Conservation (phyloP, 2,888 invertebrate genomes). For the Melanotus villosus region DNA sequence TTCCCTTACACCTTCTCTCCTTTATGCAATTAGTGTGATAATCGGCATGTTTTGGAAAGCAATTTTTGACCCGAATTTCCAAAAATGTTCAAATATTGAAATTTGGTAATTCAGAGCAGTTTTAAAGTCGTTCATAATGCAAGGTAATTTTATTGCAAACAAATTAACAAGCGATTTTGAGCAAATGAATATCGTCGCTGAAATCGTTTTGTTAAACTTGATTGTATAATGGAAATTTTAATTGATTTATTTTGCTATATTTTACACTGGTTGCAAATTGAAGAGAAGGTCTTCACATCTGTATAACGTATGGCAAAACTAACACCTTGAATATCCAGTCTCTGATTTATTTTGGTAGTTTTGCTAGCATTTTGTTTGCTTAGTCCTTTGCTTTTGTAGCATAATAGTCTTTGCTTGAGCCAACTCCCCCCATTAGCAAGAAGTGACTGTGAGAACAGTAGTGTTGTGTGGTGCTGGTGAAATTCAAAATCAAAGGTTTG, state of each 20-base stretch:
- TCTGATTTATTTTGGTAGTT: slow-evolving; percentile 64
- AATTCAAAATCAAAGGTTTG: slow-evolving; percentile 11
- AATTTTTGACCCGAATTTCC: too few relatives aligned
- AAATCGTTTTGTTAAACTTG: too few relatives aligned
- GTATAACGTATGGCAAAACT: slow-evolving; percentile 65
- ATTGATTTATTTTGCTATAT: neutral
- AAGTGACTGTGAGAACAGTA: slow-evolving; percentile 45
- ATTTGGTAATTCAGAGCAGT: too few relatives aligned
- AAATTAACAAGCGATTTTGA: too few relatives aligned
- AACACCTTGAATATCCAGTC: slow-evolving; percentile 66
- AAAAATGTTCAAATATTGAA: too few relatives aligned
- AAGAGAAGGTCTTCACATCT: slow-evolving; percentile 51
- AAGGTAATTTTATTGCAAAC: too few relatives aligned
- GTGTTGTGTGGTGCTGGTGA: slow-evolving; percentile 39
- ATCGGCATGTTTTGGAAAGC: slow-evolving; percentile 1
- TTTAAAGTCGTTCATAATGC: too few relatives aligned
- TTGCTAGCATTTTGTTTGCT: slow-evolving; percentile 60
- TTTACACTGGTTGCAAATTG: slow-evolving; percentile 38
- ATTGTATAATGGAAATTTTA: too few relatives aligned
- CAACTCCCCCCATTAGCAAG: slow-evolving; percentile 52
- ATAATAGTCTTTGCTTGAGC: slow-evolving; percentile 44
- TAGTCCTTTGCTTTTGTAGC: slow-evolving; percentile 54
- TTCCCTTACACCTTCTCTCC: slow-evolving; percentile 40
- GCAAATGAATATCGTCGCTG: too few relatives aligned
- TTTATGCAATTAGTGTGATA: slow-evolving; percentile 50